Evolutionary conservation across 2,888 invertebrate genomes (phyloP).

Genomic region (Campoletis raptor): DNA sequence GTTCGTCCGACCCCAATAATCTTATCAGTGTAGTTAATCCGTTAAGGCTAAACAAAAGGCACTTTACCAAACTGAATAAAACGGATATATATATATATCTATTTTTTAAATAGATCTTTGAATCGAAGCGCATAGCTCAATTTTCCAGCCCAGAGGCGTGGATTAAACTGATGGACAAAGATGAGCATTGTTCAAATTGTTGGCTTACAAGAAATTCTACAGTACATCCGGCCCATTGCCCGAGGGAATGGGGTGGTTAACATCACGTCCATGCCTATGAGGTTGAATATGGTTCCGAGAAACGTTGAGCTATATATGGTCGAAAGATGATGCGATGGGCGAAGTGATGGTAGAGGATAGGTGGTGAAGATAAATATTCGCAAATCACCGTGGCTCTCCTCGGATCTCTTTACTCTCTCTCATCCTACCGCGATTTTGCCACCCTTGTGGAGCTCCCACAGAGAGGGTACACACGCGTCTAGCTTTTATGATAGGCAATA

Average conservation of each 20-base stretch:
- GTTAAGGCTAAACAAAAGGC: neutral
- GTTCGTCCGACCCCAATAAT: conserved; percentile 5
- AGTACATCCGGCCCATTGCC: conserved; percentile 19
- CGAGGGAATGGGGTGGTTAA: neutral
- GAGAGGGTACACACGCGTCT: conserved; percentile 14
- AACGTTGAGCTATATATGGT: conserved; percentile 19
- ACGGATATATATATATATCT: neutral
- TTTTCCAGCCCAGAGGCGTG: neutral
- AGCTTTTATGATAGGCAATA: conserved; percentile 63
- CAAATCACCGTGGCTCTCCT: conserved; percentile 49
- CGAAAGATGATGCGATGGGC: conserved; percentile 13
- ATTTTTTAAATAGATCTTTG: neutral
- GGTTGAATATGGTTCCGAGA: conserved; percentile 2
- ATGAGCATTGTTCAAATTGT: neutral
- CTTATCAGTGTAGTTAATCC: neutral
- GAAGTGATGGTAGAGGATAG: conserved; percentile 6
- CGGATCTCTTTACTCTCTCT: conserved; percentile 25
- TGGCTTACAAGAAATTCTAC: conserved; percentile 8
- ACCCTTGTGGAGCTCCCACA: neutral
- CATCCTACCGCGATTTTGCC: conserved; percentile 2
- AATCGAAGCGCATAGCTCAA: neutral
- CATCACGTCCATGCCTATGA: neutral
- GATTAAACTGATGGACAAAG: neutral
- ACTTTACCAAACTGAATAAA: neutral
- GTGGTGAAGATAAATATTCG: conserved; percentile 61